Conservation (phyloP, 2,888 invertebrate species). For the Papilio gigon region DNA sequence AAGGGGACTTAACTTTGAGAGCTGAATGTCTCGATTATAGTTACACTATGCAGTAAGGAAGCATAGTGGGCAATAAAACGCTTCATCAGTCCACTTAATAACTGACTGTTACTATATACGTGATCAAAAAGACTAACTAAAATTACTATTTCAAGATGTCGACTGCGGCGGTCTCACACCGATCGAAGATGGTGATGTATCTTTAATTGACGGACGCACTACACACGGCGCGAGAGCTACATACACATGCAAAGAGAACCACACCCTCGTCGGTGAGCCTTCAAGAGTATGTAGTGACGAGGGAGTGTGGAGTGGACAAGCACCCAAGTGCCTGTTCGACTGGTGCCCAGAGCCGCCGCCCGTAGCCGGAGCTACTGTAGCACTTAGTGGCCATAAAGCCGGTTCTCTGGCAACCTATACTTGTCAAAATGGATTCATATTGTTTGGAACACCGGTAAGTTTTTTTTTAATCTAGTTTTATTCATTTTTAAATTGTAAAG, state of each 20-base stretch:
- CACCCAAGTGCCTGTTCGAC: conserved; percentile 91
- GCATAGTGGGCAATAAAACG: no score
- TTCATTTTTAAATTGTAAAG: no score
- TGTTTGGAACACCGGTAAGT: conserved; percentile 90
- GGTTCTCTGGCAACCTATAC: conserved; percentile 91
- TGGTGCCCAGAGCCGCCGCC: conserved; percentile 93
- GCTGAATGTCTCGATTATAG: no score
- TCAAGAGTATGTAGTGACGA: conserved; percentile 87
- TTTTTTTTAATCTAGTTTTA: no score
- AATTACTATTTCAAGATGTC: conserved; percentile 83
- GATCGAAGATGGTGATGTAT: conserved; percentile 88
- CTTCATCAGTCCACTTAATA: not conserved
- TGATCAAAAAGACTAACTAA: not conserved
- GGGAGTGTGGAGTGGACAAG: conserved; percentile 89
- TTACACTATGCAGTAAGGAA: no score
- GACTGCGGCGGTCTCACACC: conserved; percentile 88
- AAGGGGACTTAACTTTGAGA: no score
- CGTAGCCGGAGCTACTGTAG: conserved; percentile 88
- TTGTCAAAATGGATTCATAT: conserved; percentile 91
- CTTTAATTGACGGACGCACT: conserved; percentile 86
- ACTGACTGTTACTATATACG: not conserved
- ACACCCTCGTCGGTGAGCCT: conserved; percentile 89
- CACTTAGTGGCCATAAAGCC: conserved; percentile 87
- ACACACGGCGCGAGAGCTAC: conserved; percentile 89
- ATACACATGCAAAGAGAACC: conserved; percentile 92